A percentile compares a stretch with the other conserved stretches of the same genome.
phyloP scores from a whole-genome alignment of 2,113 vertebrate species.

The human (Homo sapiens) region GRCh38 chr12:76768001-76768500 shows the following conservation, averaged over 20 bases:
- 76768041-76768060: not conserved
- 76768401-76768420: conserved; percentile 37
- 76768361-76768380: conserved; percentile 30
- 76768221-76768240: conserved; percentile 39
- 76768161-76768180: not conserved
- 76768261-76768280: not conserved
- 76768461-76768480: conserved; percentile 32
- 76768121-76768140: not conserved
- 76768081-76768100: not conserved
- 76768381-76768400: conserved; percentile 25
- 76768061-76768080: not conserved
- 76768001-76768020: not conserved
- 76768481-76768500: not conserved
- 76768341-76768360: not conserved
- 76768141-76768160: conserved; percentile 14
- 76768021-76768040: not conserved
- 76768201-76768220: conserved; percentile 43
- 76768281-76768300: not conserved
- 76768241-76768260: conserved; percentile 4
- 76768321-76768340: conserved; percentile 48
- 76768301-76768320: conserved; percentile 25
- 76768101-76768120: not conserved
- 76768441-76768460: not conserved
- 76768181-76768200: conserved; percentile 31
- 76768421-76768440: not conserved